These are phyloP conservation scores for Uropsilus gracilis DNA, from an alignment of 2,113 vertebrate genomes.

Conservation along the genomic window DNA sequence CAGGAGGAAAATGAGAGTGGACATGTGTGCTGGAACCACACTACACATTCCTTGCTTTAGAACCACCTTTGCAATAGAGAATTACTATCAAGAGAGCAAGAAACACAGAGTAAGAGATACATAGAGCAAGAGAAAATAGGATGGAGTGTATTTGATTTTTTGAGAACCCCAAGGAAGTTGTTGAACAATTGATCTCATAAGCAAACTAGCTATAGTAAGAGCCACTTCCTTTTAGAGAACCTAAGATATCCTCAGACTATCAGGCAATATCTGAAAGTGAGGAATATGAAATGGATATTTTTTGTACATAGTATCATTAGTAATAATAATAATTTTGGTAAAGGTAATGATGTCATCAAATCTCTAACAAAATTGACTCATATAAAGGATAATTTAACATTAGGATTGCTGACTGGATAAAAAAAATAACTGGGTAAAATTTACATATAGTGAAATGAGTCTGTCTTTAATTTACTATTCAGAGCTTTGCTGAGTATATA, in stretches of 20 bases:
- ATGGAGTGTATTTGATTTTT: not conserved
- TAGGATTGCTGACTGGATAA: not conserved
- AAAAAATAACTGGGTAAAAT: not conserved
- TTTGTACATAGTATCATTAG: not conserved
- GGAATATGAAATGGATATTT: not conserved
- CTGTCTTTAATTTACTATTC: not conserved
- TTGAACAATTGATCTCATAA: not conserved
- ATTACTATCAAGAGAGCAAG: not conserved
- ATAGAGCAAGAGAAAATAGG: not conserved
- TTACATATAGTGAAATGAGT: not conserved
- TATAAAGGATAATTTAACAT: not conserved
- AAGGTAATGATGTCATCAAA: not conserved
- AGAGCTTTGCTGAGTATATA: not conserved
- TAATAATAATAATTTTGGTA: not conserved
- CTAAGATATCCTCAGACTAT: conserved; percentile 19
- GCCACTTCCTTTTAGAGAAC: not conserved
- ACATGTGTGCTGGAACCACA: not conserved
- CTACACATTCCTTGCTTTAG: not conserved
- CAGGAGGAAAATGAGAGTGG: not conserved
- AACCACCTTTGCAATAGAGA: not conserved
- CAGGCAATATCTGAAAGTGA: not conserved
- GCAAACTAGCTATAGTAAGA: not conserved
- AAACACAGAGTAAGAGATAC: not conserved
- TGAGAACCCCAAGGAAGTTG: not conserved
- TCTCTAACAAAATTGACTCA: not conserved